phyloP scores from a whole-genome alignment of 2,113 vertebrate species.

The Zosterops pallidus region DNA sequence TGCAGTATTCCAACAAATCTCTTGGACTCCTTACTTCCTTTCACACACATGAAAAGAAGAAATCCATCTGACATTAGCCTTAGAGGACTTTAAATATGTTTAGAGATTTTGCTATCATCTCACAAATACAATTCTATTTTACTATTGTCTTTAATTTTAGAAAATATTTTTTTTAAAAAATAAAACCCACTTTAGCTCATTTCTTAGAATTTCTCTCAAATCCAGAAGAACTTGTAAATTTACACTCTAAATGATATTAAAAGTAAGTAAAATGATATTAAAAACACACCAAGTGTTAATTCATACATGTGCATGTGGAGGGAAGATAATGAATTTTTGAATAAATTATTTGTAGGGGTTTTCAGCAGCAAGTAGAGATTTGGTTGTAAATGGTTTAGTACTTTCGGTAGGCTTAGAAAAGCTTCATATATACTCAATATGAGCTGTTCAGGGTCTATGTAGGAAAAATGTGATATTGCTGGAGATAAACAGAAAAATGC shows the following conservation, averaged over 20 bases:
- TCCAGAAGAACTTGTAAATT: neutral
- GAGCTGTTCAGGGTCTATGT: neutral
- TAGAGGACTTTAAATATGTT: neutral
- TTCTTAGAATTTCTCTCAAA: neutral
- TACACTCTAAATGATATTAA: neutral
- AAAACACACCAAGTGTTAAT: neutral
- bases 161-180: neutral
- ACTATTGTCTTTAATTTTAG: neutral
- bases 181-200: neutral
- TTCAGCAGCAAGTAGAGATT: neutral
- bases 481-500: neutral
- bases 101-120: neutral
- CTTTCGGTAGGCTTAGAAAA: neutral
- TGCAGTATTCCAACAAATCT: neutral
- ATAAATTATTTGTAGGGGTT: neutral
- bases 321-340: neutral
- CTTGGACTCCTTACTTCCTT: neutral
- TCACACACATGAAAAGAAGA: neutral
- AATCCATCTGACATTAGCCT: neutral
- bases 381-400: neutral
- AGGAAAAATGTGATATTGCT: neutral
- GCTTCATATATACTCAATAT: neutral
- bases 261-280: neutral
- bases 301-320: neutral
- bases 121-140: neutral